Conservation (phyloP, 2,113 vertebrate species). For the Pimephales promelas region DNA sequence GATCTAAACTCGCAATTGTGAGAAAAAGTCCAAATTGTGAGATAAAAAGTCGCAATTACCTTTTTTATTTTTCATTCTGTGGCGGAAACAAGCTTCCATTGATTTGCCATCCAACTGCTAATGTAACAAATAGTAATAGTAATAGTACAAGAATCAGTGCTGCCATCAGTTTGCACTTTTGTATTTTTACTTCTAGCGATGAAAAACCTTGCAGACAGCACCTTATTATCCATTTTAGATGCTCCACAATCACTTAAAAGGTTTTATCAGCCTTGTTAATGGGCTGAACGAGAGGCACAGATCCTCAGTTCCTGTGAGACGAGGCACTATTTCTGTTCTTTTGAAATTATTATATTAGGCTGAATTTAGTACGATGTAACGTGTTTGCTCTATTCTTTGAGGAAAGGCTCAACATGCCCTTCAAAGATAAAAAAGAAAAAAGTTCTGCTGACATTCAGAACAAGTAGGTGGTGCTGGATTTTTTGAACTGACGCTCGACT, state of each 20-base stretch:
- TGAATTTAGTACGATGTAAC: background rate
- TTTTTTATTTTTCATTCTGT: too few species aligned
- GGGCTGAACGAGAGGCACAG: background rate
- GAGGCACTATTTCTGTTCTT: background rate
- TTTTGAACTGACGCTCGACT: background rate
- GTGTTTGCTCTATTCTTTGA: background rate
- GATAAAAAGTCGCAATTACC: too few species aligned
- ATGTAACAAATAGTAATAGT: too few species aligned
- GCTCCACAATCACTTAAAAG: conserved; percentile 39
- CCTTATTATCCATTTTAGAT: conserved; percentile 45
- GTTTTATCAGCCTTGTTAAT: conserved; percentile 21
- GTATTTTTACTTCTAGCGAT: conserved; percentile 17
- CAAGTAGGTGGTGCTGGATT: background rate
- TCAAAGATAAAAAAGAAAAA: background rate
- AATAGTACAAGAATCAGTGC: background rate
- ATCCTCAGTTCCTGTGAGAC: background rate
- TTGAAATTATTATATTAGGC: conserved; percentile 9
- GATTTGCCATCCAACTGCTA: background rate
- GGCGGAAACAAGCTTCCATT: too few species aligned
- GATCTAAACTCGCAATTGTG: too few species aligned
- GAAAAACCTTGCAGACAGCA: background rate
- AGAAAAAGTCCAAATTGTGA: too few species aligned
- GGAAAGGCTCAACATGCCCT: background rate
- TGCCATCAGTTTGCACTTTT: conserved; percentile 1
- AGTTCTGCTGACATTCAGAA: background rate